Percentiles rank a stretch among this genome's conserved stretches.
phyloP scores from a whole-genome alignment of 2,888 invertebrate genomes.

The Aphodius sticticus region DNA sequence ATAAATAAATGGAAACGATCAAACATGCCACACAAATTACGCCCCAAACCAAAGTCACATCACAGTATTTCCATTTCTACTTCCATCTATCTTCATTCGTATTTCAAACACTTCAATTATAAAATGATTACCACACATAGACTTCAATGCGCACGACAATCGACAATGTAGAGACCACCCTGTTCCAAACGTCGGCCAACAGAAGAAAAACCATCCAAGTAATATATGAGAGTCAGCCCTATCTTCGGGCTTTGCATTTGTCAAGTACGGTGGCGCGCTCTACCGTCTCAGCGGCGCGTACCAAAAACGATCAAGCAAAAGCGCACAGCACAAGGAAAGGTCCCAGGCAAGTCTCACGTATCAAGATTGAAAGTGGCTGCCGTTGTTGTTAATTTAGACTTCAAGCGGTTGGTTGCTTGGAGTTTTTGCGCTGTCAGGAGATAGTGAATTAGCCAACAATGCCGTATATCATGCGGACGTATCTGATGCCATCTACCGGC shows the following conservation, averaged over 20 bases:
- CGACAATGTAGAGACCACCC: background rate
- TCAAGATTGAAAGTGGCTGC: slow-evolving; percentile 4
- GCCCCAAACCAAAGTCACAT: background rate
- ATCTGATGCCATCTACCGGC: background rate
- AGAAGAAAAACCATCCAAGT: background rate
- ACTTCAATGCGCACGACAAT: background rate
- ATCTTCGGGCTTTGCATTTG: slow-evolving; percentile 4
- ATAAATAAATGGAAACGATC: no score
- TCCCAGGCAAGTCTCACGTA: background rate
- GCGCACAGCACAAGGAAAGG: background rate
- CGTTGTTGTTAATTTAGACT: slow-evolving; percentile 4
- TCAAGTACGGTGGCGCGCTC: slow-evolving; percentile 4
- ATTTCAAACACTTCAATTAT: background rate
- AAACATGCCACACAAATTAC: background rate
- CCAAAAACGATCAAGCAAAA: background rate
- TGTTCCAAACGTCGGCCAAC: background rate
- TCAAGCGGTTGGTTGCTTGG: background rate
- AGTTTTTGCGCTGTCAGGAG: background rate
- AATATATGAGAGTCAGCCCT: background rate
- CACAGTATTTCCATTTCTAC: background rate
- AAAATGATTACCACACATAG: background rate
- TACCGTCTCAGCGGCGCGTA: background rate
- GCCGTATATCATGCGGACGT: background rate
- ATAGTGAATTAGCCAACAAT: background rate
- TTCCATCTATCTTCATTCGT: background rate